These are phyloP conservation scores for Oplegnathus fasciatus DNA, from an alignment of 2,113 vertebrate genomes.

Conservation along the genomic window DNA sequence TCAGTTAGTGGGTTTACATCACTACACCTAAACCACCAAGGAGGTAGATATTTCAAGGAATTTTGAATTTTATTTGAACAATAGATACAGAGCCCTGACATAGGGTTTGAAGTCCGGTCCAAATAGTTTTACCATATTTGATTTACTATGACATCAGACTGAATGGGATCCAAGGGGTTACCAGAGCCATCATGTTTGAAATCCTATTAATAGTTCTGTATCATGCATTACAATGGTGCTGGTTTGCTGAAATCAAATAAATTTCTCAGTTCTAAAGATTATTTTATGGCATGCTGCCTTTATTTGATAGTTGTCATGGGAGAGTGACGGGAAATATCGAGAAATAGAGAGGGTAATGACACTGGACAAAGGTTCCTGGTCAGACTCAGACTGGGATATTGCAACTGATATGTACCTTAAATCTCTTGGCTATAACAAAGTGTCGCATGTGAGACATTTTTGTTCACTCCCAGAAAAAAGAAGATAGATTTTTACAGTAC, in stretches of 20 bases:
- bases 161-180: not conserved
- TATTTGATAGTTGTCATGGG: not conserved
- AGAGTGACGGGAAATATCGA: not conserved
- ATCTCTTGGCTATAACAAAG: not conserved
- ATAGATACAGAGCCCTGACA: not conserved
- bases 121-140: not conserved
- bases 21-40: not conserved
- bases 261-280: not conserved
- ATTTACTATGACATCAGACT: not conserved
- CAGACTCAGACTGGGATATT: not conserved
- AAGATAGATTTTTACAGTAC: not conserved
- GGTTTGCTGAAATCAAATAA: not conserved
- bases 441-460: not conserved
- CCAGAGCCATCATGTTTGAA: not conserved
- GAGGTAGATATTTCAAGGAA: not conserved
- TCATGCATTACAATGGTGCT: not conserved
- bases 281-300: not conserved
- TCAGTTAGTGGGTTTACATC: not conserved
- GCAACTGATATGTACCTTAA: no score
- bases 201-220: not conserved
- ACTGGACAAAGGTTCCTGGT: constrained; percentile 16
- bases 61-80: not conserved
- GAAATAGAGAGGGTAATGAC: not conserved
- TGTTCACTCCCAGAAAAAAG: not conserved
- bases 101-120: not conserved